Conservation (phyloP, 2,797 vertebrate genomes). For the Gymnodraco acuticeps region DNA sequence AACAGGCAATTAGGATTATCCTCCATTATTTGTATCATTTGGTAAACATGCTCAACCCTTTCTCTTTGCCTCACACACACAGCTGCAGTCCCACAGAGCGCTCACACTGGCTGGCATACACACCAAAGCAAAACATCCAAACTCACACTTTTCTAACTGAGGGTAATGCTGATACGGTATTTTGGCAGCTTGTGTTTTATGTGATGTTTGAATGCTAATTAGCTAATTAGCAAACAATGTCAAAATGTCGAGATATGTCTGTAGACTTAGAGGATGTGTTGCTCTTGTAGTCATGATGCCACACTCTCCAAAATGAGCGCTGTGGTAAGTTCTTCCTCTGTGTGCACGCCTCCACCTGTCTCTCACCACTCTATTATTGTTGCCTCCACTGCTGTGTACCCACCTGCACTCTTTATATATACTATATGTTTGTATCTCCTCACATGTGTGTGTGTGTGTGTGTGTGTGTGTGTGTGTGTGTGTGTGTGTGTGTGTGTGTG, state of each 20-base stretch:
- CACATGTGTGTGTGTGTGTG: slow-evolving; percentile 61
- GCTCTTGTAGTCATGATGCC: slow-evolving; percentile 9
- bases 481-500: slow-evolving; percentile 58
- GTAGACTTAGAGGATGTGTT: slow-evolving; percentile 10
- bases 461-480: slow-evolving; percentile 62
- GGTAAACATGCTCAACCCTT: slow-evolving; percentile 57
- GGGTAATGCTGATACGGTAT: not conserved
- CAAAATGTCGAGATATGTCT: slow-evolving; percentile 26
- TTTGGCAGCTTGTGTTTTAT: not conserved
- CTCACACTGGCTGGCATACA: slow-evolving; percentile 2
- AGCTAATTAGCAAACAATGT: slow-evolving; percentile 10
- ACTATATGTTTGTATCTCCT: slow-evolving; percentile 62
- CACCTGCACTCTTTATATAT: slow-evolving; percentile 71
- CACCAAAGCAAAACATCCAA: slow-evolving; percentile 13
- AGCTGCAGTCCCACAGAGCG: slow-evolving; percentile 11
- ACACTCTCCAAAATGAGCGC: not conserved
- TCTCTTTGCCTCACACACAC: slow-evolving; percentile 49
- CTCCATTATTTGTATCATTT: slow-evolving; percentile 72
- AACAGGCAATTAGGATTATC: slow-evolving; percentile 79
- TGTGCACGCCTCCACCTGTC: slow-evolving; percentile 70
- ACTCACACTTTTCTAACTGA: slow-evolving; percentile 15
- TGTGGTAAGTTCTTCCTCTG: slow-evolving; percentile 42
- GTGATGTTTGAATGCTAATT: slow-evolving; percentile 7
- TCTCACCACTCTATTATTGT: slow-evolving; percentile 59
- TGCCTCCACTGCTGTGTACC: slow-evolving; percentile 60